A percentile compares a stretch with the other conserved stretches of the same genome.
phyloP scores from a whole-genome alignment of 1,140 invertebrate species.

The Daktulosphaira vitifoliae region DNA sequence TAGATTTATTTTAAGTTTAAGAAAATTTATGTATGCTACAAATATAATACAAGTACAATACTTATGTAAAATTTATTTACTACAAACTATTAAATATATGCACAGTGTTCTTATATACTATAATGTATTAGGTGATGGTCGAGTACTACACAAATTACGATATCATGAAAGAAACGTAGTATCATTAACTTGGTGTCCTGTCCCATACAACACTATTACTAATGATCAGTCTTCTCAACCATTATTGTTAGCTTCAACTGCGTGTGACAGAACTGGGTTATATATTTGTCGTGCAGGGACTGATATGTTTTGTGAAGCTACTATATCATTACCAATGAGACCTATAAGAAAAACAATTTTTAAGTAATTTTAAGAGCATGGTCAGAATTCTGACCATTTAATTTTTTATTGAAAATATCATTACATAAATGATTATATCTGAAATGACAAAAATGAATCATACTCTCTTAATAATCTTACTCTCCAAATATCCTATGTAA shows the following conservation, averaged over 20 bases:
- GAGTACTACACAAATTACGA: conserved; percentile 55
- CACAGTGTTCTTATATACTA: no score
- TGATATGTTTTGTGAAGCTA: conserved; percentile 47
- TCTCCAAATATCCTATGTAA: no score
- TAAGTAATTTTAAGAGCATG: not conserved
- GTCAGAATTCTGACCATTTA: no score
- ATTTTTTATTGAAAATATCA: no score
- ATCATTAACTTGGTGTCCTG: conserved; percentile 64
- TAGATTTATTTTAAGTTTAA: no score
- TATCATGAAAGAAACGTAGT: conserved; percentile 62
- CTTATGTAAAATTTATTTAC: no score
- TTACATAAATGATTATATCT: no score
- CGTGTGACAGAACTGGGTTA: conserved; percentile 46
- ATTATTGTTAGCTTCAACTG: conserved; percentile 49
- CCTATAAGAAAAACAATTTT: conserved; percentile 38
- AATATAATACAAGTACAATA: no score
- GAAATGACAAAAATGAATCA: no score
- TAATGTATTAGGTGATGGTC: conserved; percentile 48
- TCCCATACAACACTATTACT: conserved; percentile 47
- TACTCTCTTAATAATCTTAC: no score
- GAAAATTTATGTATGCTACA: no score
- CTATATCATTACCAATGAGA: conserved; percentile 41
- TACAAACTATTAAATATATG: no score
- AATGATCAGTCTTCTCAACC: conserved; percentile 43
- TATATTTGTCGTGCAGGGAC: conserved; percentile 51